Evolutionary conservation across 2,888 invertebrate species (phyloP).

Genomic region (Pharmacophagus antenor): DNA sequence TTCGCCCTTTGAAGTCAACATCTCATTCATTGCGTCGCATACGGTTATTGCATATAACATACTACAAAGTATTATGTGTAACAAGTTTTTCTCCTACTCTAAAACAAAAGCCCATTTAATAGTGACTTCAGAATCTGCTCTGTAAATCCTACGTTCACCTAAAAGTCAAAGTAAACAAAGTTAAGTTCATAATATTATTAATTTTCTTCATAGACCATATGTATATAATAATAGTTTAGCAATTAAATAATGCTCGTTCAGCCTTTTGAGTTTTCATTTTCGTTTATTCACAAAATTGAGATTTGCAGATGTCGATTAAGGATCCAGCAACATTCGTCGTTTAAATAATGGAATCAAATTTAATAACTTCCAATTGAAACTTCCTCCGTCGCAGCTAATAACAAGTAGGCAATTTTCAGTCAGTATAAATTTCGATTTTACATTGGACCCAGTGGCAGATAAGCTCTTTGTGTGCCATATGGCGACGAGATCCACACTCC

Average conservation of each 20-base stretch:
- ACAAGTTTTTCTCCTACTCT: not conserved
- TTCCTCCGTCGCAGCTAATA: slow-evolving; percentile 30
- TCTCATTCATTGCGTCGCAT: slow-evolving; percentile 46
- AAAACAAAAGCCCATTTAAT: not conserved
- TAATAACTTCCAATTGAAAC: slow-evolving; percentile 27
- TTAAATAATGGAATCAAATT: slow-evolving; percentile 27
- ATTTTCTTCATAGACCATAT: not conserved
- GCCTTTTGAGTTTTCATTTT: slow-evolving; percentile 5
- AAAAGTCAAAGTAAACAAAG: not conserved
- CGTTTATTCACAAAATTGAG: slow-evolving; percentile 1
- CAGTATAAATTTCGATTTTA: slow-evolving; percentile 32
- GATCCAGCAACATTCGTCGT: slow-evolving; percentile 34
- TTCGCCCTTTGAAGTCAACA: slow-evolving; percentile 53
- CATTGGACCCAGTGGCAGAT: slow-evolving; percentile 49
- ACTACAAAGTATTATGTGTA: slow-evolving; percentile 9
- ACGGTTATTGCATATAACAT: not conserved
- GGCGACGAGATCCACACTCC: slow-evolving; percentile 71
- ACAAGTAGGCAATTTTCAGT: slow-evolving; percentile 29
- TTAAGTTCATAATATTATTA: slow-evolving; percentile 1
- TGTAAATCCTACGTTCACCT: not conserved
- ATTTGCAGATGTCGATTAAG: slow-evolving; percentile 26
- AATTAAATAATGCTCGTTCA: not conserved
- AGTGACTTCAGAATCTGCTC: not conserved
- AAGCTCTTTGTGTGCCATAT: slow-evolving; percentile 73
- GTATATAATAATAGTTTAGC: not conserved